Evolutionary conservation across 2,888 invertebrate genomes (phyloP).

Genomic region (Lymantria dispar): DNA sequence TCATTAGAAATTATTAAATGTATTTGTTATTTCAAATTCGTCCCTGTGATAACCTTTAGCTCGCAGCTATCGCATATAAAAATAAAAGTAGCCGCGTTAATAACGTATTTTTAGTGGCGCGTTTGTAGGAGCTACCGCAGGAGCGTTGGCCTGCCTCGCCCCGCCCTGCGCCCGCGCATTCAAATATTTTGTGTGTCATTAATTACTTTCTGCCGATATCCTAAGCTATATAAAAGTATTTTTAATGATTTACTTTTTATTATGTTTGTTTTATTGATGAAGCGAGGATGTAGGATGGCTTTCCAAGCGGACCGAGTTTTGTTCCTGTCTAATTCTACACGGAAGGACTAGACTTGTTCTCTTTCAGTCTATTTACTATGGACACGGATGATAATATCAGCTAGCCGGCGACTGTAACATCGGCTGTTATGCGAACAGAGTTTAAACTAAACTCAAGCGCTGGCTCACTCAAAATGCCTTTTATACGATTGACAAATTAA

Average conservation of each 20-base stretch:
- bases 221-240: background rate
- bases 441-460: no score
- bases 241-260: background rate
- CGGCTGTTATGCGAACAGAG: no score
- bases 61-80: constrained; percentile 75
- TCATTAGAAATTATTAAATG: no score
- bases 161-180: constrained; percentile 35
- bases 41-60: constrained; percentile 76
- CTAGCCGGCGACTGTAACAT: no score
- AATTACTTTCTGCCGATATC: constrained; percentile 17
- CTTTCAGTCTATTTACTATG: no score
- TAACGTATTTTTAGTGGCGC: constrained; percentile 70
- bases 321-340: no score
- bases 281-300: no score
- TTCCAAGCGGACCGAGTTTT: no score
- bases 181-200: constrained; percentile 28
- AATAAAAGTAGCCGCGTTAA: constrained; percentile 77
- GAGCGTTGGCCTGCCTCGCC: constrained; percentile 52
- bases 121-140: constrained; percentile 65
- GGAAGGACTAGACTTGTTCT: no score
- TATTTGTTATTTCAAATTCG: constrained; percentile 36
- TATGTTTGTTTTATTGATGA: background rate
- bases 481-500: no score
- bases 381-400: no score
- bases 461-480: no score